Conservation (phyloP, 2,113 vertebrate species). For the Pogona vitticeps region DNA sequence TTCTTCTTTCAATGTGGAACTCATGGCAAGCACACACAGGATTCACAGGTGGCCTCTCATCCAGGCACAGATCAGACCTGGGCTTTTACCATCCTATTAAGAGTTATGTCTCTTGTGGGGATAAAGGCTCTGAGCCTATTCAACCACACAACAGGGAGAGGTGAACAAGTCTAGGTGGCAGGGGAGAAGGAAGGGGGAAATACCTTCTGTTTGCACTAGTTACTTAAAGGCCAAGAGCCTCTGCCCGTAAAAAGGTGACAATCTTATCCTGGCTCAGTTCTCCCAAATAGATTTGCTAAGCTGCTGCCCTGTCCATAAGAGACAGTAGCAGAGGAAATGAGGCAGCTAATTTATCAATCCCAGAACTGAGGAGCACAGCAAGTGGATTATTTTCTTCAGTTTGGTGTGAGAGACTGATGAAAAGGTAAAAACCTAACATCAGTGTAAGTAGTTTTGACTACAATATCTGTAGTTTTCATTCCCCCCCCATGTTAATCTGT, state of each 20-base stretch:
- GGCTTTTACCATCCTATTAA: neutral
- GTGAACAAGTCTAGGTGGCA: neutral
- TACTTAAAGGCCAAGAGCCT: neutral
- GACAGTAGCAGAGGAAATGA: neutral
- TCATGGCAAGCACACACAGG: neutral
- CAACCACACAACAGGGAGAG: neutral
- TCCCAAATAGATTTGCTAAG: neutral
- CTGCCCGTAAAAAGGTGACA: neutral
- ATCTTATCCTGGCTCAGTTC: neutral
- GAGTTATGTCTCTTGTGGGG: neutral
- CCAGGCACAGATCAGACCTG: neutral
- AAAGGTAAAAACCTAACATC: neutral
- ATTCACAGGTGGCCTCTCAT: neutral
- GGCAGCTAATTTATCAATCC: neutral
- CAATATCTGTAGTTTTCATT: too few relatives aligned
- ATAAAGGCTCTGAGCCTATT: neutral
- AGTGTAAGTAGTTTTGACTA: too few relatives aligned
- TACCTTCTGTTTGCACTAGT: neutral
- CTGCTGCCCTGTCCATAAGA: neutral
- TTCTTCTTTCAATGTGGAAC: neutral
- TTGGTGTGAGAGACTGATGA: neutral
- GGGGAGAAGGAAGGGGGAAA: too few relatives aligned
- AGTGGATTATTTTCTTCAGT: neutral
- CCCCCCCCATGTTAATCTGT: too few relatives aligned
- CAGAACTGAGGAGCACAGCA: neutral